phyloP scores from a whole-genome alignment of 2,113 vertebrate genomes.

The Dendropsophus ebraccatus region DNA sequence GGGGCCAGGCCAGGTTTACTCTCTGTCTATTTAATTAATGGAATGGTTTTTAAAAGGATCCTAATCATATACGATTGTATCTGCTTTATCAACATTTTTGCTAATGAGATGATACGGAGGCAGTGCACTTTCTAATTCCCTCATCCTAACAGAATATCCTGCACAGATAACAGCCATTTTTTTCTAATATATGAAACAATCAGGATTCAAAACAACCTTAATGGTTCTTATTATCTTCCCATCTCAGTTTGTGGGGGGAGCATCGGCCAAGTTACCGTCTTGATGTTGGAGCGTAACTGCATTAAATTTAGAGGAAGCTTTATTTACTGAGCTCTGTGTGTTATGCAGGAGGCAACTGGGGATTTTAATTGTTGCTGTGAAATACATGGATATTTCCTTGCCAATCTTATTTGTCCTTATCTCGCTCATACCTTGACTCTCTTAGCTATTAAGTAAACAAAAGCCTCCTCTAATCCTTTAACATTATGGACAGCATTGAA shows the following conservation, averaged over 20 bases:
- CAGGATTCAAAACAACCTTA: constrained; percentile 75
- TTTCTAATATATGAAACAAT: constrained; percentile 76
- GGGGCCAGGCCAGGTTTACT: constrained; percentile 75
- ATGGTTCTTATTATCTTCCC: constrained; percentile 73
- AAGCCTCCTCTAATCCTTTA: not conserved
- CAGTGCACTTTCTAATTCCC: constrained; percentile 78
- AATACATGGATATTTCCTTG: constrained; percentile 7
- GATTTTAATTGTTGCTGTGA: constrained; percentile 18
- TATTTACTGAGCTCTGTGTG: not conserved
- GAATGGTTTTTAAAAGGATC: constrained; percentile 87
- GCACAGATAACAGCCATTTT: constrained; percentile 76
- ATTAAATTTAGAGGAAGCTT: constrained; percentile 65
- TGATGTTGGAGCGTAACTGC: constrained; percentile 64
- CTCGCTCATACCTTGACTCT: not conserved
- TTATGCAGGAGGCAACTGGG: not conserved
- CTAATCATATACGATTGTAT: constrained; percentile 84
- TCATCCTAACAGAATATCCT: constrained; percentile 78
- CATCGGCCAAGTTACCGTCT: constrained; percentile 56
- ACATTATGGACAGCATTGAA: not conserved
- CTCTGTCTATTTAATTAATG: constrained; percentile 85
- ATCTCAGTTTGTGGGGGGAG: constrained; percentile 69
- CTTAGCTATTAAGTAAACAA: not conserved
- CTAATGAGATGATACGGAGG: constrained; percentile 85
- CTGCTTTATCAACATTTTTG: constrained; percentile 82
- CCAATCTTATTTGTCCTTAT: not conserved